phyloP scores from a whole-genome alignment of 1,140 invertebrate genomes.

The Aphidius gifuensis region DNA sequence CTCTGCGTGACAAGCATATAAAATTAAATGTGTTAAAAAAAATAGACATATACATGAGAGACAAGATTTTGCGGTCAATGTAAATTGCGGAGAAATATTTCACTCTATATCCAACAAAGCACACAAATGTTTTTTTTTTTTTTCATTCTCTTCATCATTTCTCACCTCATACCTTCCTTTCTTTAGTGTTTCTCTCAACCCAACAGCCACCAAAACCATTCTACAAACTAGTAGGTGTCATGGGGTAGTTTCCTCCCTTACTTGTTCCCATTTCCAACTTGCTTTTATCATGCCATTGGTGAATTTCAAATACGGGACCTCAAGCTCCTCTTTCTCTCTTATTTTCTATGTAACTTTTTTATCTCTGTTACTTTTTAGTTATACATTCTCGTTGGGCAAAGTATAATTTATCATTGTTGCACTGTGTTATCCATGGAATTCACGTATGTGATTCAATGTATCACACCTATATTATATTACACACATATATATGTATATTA shows the following conservation, averaged over 20 bases:
- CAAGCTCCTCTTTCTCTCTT: too few species aligned
- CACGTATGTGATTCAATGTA: slow-evolving; percentile 40
- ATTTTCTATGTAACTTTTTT: too few species aligned
- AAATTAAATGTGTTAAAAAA: slow-evolving; percentile 9
- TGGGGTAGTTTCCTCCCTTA: too few species aligned
- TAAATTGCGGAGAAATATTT: slow-evolving; percentile 44
- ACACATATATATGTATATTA: neutral
- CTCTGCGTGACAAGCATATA: slow-evolving; percentile 14
- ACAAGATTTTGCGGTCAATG: slow-evolving; percentile 32
- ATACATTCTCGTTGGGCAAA: slow-evolving; percentile 17
- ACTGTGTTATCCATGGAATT: slow-evolving; percentile 35
- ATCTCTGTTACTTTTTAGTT: too few species aligned
- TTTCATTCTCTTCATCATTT: too few species aligned
- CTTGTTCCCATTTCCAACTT: too few species aligned
- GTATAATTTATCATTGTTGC: slow-evolving; percentile 39
- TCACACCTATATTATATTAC: slow-evolving; percentile 23
- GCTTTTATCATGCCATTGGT: too few species aligned
- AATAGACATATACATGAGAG: slow-evolving; percentile 21
- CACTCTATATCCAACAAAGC: slow-evolving; percentile 19
- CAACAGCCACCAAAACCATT: too few species aligned
- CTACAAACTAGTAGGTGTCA: too few species aligned
- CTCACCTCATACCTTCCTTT: too few species aligned
- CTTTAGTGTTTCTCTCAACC: too few species aligned
- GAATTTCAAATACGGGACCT: too few species aligned
- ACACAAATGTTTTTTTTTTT: slow-evolving; percentile 9